Evolutionary conservation across 2,888 invertebrate genomes (phyloP).

Genomic region (Lasioglossum villosulum): DNA sequence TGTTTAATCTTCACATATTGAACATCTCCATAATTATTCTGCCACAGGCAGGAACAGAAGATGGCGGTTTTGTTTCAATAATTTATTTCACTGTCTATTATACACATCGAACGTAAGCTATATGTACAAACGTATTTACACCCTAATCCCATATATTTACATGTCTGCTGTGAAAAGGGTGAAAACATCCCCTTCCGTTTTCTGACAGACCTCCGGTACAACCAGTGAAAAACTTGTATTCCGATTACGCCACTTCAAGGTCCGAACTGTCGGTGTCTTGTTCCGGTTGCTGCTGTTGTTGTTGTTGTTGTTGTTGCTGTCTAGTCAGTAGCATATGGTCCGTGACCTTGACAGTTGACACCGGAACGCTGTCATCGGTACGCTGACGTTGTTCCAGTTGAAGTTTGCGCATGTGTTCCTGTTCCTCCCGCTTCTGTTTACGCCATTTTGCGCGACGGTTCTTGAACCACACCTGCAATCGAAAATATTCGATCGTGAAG

Average conservation of each 20-base stretch:
- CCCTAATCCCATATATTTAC: slow-evolving; percentile 69
- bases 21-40: not conserved
- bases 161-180: slow-evolving; percentile 37
- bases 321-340: slow-evolving; percentile 76
- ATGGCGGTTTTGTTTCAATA: slow-evolving; percentile 72
- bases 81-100: slow-evolving; percentile 79
- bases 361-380: slow-evolving; percentile 78
- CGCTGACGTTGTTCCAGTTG: slow-evolving; percentile 90
- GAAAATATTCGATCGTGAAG: slow-evolving; percentile 50
- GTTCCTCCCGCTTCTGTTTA: slow-evolving; percentile 96
- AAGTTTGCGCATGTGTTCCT: slow-evolving; percentile 92
- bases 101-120: slow-evolving; percentile 79
- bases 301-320: slow-evolving; percentile 64
- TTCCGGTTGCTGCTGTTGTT: slow-evolving; percentile 54
- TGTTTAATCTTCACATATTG: not conserved
- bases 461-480: slow-evolving; percentile 97
- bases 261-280: slow-evolving; percentile 89
- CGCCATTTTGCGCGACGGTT: slow-evolving; percentile 98
- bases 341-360: slow-evolving; percentile 75
- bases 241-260: slow-evolving; percentile 90
- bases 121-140: slow-evolving; percentile 83
- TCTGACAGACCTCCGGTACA: not conserved
- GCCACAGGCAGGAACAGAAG: not conserved
- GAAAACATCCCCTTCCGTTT: slow-evolving; percentile 13
- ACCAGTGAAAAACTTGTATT: slow-evolving; percentile 20